Conservation (phyloP, 2,888 invertebrate genomes). For the Epicampocera succincta region DNA sequence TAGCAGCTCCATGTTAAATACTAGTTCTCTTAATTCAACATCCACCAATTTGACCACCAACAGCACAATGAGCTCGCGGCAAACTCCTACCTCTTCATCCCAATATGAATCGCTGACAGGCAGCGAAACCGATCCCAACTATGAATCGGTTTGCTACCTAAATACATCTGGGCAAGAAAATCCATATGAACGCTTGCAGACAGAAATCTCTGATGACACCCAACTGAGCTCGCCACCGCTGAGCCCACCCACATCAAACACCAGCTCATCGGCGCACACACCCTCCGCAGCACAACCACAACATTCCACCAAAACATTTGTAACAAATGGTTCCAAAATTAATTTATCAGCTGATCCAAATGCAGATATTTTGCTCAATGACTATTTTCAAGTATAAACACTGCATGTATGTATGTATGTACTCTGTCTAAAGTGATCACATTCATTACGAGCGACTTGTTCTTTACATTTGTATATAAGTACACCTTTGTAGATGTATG, state of each 20-base stretch:
- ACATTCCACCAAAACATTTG: slow-evolving; percentile 61
- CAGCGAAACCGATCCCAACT: slow-evolving; percentile 91
- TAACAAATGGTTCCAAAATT: slow-evolving; percentile 68
- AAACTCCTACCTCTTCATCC: slow-evolving; percentile 84
- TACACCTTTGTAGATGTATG: slow-evolving; percentile 26
- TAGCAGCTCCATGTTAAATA: slow-evolving; percentile 73
- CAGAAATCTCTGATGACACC: slow-evolving; percentile 78
- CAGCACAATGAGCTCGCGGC: slow-evolving; percentile 80
- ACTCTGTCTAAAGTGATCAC: slow-evolving; percentile 56
- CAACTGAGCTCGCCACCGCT: slow-evolving; percentile 73
- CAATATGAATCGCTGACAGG: slow-evolving; percentile 91
- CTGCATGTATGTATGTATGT: no score
- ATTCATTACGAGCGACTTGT: slow-evolving; percentile 46
- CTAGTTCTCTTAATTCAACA: slow-evolving; percentile 72
- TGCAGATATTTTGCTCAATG: slow-evolving; percentile 79
- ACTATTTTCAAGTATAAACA: slow-evolving; percentile 81
- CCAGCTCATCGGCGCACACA: slow-evolving; percentile 68
- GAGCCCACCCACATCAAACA: slow-evolving; percentile 70
- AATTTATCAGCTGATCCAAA: slow-evolving; percentile 67
- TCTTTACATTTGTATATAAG: slow-evolving; percentile 41
- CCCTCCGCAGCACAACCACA: slow-evolving; percentile 58
- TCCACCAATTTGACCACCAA: slow-evolving; percentile 73
- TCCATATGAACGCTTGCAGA: slow-evolving; percentile 86
- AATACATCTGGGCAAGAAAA: slow-evolving; percentile 83
- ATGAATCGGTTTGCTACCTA: slow-evolving; percentile 90